Evolutionary conservation across 2,113 vertebrate genomes (phyloP).

Genomic region (Podilymbus podiceps): DNA sequence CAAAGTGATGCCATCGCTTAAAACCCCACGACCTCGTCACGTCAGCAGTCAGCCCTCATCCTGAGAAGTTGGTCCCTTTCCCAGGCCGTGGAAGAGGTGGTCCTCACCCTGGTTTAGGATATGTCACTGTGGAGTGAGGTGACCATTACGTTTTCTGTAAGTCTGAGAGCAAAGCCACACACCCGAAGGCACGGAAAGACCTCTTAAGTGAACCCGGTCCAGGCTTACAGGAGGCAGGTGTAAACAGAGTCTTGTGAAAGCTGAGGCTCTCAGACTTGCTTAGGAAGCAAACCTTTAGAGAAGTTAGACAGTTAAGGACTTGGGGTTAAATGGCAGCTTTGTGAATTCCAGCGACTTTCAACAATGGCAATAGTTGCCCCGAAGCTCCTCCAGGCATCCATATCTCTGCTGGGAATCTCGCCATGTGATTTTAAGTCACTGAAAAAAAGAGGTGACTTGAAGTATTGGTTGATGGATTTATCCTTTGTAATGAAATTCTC

Average conservation of each 20-base stretch:
- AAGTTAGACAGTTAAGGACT: not conserved
- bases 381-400: not conserved
- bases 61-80: accelerated
- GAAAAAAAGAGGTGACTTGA: not conserved
- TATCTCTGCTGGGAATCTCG: not conserved
- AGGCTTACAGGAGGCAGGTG: not conserved
- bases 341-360: not conserved
- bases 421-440: not conserved
- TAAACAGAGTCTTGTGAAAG: not conserved
- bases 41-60: not conserved
- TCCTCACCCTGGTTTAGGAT: not conserved
- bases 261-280: not conserved
- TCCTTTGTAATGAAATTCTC: not conserved
- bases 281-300: not conserved
- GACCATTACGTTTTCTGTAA: not conserved
- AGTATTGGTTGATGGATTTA: not conserved
- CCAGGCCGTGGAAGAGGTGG: not conserved
- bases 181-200: not conserved
- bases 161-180: not conserved
- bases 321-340: not conserved
- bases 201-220: not conserved
- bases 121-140: accelerated
- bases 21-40: not conserved
- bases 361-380: not conserved
- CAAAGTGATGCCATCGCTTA: accelerated